These are phyloP conservation scores for Dicranocentrus wangi DNA, from an alignment of 2,888 invertebrate species.

Conservation along the genomic window DNA sequence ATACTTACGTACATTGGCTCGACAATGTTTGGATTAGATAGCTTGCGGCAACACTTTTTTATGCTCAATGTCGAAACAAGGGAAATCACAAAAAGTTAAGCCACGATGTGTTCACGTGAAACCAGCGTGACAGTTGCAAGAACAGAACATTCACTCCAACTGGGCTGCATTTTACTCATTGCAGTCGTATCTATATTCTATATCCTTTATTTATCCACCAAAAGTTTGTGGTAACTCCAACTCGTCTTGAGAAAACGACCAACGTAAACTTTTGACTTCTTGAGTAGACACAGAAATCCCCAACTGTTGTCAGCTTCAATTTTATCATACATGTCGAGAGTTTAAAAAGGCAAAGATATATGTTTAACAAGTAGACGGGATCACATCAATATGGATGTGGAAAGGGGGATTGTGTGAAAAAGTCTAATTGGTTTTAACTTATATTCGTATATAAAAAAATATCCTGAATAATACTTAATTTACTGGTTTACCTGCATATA, in stretches of 20 bases:
- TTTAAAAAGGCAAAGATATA: no score
- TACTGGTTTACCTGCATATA: no score
- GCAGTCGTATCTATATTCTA: neutral
- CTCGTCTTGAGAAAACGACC: neutral
- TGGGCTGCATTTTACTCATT: neutral
- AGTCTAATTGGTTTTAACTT: no score
- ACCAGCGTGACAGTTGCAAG: constrained; percentile 30
- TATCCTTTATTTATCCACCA: neutral
- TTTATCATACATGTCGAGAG: no score
- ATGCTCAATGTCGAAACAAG: neutral
- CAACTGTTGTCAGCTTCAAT: no score
- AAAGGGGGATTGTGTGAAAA: no score
- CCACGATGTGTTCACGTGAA: constrained; percentile 63
- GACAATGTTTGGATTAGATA: constrained; percentile 30
- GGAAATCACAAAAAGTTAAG: constrained; percentile 15
- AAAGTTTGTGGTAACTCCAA: neutral
- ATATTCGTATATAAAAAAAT: no score
- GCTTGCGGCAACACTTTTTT: constrained; percentile 30
- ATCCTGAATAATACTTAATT: no score
- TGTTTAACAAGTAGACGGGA: no score
- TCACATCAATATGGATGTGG: no score
- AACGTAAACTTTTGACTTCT: constrained; percentile 31
- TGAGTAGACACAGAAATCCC: no score
- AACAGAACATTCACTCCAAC: constrained; percentile 32
- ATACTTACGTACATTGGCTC: neutral